Percentiles rank a stretch among this genome's conserved stretches.
These are phyloP conservation scores for Mythimna impura DNA, from an alignment of 2,888 invertebrate species.

Conservation along the genomic window DNA sequence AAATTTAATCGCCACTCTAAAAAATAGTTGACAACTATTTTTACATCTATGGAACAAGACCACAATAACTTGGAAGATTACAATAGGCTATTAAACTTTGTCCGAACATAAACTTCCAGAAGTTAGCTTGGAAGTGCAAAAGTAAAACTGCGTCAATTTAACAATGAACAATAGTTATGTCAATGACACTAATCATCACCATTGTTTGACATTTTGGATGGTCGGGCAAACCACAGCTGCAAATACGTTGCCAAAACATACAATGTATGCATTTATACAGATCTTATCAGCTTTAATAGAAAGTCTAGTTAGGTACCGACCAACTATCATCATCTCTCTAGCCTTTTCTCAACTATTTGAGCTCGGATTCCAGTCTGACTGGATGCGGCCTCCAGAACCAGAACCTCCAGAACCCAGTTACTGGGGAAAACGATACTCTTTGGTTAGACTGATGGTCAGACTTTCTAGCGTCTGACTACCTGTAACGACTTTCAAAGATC, in stretches of 20 bases:
- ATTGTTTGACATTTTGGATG: constrained; percentile 66
- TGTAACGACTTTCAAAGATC: no score
- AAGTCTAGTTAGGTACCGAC: constrained; percentile 42
- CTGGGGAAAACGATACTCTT: no score
- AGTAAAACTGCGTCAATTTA: constrained; percentile 66
- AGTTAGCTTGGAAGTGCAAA: constrained; percentile 40
- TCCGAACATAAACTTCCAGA: constrained; percentile 26
- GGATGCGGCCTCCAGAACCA: no score
- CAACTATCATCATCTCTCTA: constrained; percentile 12
- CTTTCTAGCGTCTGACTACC: no score
- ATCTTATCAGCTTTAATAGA: constrained; percentile 66
- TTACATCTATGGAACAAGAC: constrained; percentile 2
- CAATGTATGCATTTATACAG: constrained; percentile 34
- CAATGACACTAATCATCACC: constrained; percentile 67
- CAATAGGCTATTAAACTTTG: constrained; percentile 10
- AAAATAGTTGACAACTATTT: neutral
- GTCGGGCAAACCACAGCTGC: constrained; percentile 47
- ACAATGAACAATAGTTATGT: constrained; percentile 73
- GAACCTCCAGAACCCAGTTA: no score
- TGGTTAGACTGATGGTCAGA: no score
- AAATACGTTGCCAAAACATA: constrained; percentile 58
- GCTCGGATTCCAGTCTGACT: no score
- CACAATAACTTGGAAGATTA: neutral
- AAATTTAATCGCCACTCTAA: neutral
- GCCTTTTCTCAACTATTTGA: no score